Base-by-base conservation (phyloP, 2,888 invertebrate species). In the Gastracanthus pulcherrimus region DNA sequence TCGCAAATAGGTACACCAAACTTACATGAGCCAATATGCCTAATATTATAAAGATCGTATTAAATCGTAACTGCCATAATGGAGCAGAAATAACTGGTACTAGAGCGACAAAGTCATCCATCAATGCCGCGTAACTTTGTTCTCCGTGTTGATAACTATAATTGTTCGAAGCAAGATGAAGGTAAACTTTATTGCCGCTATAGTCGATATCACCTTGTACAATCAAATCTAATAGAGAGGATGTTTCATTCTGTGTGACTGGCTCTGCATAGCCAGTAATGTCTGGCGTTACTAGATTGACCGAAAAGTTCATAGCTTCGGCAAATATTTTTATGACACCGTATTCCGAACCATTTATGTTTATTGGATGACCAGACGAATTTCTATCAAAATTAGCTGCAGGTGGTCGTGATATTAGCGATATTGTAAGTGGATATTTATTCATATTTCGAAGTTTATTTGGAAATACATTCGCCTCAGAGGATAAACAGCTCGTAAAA, bases 91-190 rank as follows among this genome's bases (percentile, higher is more conserved):
- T 31, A 38, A 84, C 7, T 0, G 85, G 83, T 0, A 82, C 80
- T 0, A 84, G 4, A 0, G 80, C 69, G 1, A 81, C 75, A 48
- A 83, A 82, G 0, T 55, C 77, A 7, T 86, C 85, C 11, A 67
- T 9, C n/a, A 2, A 29, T 1, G 41, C 11, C 16, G 19, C 19
- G 0, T 58, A 29, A 19, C 72, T 72, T 26, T 3, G n/a, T 29
- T 72, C 66, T 1, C 67, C 64, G 0, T 66, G 26, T 0, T 23
- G 19, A 0, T 16, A 0, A 13, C 19, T 29, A 16, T 36, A 4
- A 19, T 45, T 4, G 0, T n/a, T 29, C 3, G 51, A 34, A 2
- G 60, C 45, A 11, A 72, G n/a, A 7, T 67, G 48, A 1, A 69
- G 58, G 13, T 41, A 81, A 0, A 81, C 3, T 31, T 77, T 60